phyloP scores from a whole-genome alignment of 2,888 invertebrate species.

The Caenorhabditis afra region DNA sequence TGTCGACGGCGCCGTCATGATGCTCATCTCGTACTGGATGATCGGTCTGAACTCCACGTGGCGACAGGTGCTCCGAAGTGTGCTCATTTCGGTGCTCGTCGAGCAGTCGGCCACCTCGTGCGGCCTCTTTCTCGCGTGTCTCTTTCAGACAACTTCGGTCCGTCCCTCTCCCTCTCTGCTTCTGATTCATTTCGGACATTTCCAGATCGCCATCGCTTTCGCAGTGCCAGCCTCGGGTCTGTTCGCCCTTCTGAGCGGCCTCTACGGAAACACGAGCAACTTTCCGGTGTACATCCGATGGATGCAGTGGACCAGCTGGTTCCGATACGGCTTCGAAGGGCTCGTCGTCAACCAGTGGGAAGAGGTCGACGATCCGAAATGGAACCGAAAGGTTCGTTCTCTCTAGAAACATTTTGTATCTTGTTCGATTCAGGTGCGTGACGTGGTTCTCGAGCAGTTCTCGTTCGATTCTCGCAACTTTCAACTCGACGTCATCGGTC shows the following conservation, averaged over 20 bases:
- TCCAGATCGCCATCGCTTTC: conserved; percentile 37
- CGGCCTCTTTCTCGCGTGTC: conserved; percentile 41
- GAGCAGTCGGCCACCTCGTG: conserved; percentile 42
- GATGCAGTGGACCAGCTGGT: conserved; percentile 69
- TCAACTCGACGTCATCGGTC: conserved; percentile 48
- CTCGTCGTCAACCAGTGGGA: conserved; percentile 65
- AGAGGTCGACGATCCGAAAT: conserved; percentile 13
- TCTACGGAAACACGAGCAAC: conserved; percentile 75
- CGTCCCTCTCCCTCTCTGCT: neutral
- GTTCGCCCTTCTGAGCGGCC: conserved; percentile 75
- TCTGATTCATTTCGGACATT: neutral
- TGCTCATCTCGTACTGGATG: conserved; percentile 90
- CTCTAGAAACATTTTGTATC: too few species aligned
- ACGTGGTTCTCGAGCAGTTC: conserved; percentile 61
- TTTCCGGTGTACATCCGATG: conserved; percentile 75
- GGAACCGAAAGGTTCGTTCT: neutral
- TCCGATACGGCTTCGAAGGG: conserved; percentile 82
- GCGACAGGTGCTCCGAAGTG: conserved; percentile 44
- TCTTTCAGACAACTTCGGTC: conserved; percentile 32
- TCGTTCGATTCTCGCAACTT: conserved; percentile 67
- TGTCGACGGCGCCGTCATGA: conserved; percentile 89
- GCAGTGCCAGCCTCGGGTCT: conserved; percentile 74
- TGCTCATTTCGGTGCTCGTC: conserved; percentile 28
- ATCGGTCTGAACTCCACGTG: conserved; percentile 84
- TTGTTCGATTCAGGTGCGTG: conserved; percentile 28